Percentiles rank a stretch among this genome's conserved stretches.
Evolutionary conservation across 2,113 vertebrate species (phyloP).

Genomic region (Oreocharis arfaki): DNA sequence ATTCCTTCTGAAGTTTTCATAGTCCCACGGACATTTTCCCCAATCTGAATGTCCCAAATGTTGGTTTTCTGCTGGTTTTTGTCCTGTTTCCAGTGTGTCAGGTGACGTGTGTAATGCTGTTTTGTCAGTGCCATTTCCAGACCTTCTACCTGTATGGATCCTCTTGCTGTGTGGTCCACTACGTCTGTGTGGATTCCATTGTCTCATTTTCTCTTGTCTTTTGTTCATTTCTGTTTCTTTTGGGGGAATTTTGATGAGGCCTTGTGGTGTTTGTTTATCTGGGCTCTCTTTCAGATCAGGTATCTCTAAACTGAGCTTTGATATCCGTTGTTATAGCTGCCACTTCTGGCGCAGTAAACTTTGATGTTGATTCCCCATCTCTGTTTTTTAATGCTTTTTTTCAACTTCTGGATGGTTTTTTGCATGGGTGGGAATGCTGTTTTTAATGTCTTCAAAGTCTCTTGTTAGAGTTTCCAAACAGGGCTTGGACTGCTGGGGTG

Average conservation of each 20-base stretch:
- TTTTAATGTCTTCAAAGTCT: neutral
- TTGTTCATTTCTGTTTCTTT: neutral
- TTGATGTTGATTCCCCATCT: neutral
- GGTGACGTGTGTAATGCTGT: neutral
- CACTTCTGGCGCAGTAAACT: neutral
- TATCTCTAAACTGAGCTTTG: neutral
- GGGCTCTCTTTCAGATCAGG: neutral
- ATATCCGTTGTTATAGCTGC: neutral
- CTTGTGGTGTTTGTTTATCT: neutral
- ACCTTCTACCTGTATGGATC: neutral
- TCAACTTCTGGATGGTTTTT: neutral
- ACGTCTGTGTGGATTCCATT: neutral
- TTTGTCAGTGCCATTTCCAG: neutral
- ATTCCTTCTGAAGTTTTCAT: neutral
- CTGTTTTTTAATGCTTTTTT: neutral
- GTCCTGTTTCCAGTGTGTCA: neutral
- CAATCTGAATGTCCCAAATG: neutral
- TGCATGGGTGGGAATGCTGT: accelerated
- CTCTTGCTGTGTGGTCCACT: too few relatives aligned
- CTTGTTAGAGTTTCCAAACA: neutral
- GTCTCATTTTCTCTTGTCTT: neutral
- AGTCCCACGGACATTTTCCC: neutral
- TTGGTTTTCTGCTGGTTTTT: neutral
- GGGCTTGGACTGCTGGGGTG: neutral
- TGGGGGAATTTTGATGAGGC: neutral